Percentiles rank a stretch among this genome's conserved stretches.
These are phyloP conservation scores for Chironomus tepperi DNA, from an alignment of 1,140 invertebrate species.

Conservation along the genomic window DNA sequence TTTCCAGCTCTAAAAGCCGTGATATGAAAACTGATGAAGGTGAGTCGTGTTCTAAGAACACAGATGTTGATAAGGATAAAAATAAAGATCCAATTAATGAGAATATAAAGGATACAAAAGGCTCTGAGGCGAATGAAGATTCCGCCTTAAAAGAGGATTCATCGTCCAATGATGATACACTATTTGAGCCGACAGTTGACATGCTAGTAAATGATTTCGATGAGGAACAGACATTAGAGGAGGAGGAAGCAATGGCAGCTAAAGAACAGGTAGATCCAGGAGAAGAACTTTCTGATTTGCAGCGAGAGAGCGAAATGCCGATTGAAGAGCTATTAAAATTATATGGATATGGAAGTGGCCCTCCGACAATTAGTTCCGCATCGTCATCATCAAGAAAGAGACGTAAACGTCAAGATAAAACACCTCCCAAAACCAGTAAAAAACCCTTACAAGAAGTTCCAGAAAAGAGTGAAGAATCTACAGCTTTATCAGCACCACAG, in stretches of 20 bases:
- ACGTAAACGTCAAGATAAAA: background rate
- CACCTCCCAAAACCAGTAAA: conserved; percentile 32
- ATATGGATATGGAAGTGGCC: conserved; percentile 68
- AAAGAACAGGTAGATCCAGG: conserved; percentile 68
- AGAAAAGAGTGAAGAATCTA: background rate
- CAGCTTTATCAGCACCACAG: background rate
- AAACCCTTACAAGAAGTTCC: conserved; percentile 17
- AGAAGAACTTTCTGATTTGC: conserved; percentile 79
- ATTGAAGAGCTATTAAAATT: conserved; percentile 83
- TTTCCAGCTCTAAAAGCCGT: background rate
- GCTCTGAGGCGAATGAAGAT: too few species aligned
- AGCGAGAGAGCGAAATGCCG: conserved; percentile 86
- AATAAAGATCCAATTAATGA: background rate
- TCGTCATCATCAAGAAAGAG: background rate
- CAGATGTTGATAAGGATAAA: background rate
- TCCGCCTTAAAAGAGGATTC: background rate
- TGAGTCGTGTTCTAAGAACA: background rate
- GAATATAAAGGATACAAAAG: too few species aligned
- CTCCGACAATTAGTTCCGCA: background rate
- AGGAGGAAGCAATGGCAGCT: conserved; percentile 89
- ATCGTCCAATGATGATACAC: conserved; percentile 30
- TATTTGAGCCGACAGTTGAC: conserved; percentile 62
- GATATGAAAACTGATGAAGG: background rate
- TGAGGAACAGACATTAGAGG: conserved; percentile 89
- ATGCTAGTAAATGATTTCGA: conserved; percentile 96